Conservation (phyloP, 2,797 vertebrate species). For the Pogonophryne albipinna region DNA sequence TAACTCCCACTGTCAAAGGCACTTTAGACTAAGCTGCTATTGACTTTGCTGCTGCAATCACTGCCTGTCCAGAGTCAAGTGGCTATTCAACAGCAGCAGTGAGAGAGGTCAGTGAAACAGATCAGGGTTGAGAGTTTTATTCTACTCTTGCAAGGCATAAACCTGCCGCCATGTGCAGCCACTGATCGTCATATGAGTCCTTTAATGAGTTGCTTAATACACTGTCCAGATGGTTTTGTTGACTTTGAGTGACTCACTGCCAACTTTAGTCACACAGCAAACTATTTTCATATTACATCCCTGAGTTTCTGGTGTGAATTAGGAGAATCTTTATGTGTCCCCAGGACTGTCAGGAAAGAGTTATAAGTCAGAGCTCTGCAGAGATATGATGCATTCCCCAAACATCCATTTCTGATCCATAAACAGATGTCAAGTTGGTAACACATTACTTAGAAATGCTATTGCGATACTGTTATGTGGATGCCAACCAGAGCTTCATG, state of each 20-base stretch:
- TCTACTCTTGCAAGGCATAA: constrained; percentile 9
- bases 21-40: constrained; percentile 21
- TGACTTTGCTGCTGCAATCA: constrained; percentile 14
- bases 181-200: not conserved
- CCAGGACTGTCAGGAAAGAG: constrained; percentile 30
- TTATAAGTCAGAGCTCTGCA: constrained; percentile 6
- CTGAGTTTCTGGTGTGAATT: constrained; percentile 16
- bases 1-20: constrained; percentile 22
- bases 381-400: constrained; percentile 26
- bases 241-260: constrained; percentile 13
- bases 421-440: constrained; percentile 38
- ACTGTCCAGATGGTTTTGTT: constrained; percentile 37
- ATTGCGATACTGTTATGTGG: not conserved
- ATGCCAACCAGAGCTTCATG: constrained; percentile 32
- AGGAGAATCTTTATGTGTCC: constrained; percentile 21
- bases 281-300: constrained; percentile 24
- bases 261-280: constrained; percentile 5
- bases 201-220: constrained; percentile 23
- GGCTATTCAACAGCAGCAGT: constrained; percentile 1
- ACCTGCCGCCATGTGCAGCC: constrained; percentile 5
- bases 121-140: constrained; percentile 2
- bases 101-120: constrained; percentile 2
- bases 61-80: constrained; percentile 8
- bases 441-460: constrained; percentile 36
- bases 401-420: constrained; percentile 36